Evolutionary conservation across 2,113 vertebrate species (phyloP).

Genomic region (Corvus cornix): DNA sequence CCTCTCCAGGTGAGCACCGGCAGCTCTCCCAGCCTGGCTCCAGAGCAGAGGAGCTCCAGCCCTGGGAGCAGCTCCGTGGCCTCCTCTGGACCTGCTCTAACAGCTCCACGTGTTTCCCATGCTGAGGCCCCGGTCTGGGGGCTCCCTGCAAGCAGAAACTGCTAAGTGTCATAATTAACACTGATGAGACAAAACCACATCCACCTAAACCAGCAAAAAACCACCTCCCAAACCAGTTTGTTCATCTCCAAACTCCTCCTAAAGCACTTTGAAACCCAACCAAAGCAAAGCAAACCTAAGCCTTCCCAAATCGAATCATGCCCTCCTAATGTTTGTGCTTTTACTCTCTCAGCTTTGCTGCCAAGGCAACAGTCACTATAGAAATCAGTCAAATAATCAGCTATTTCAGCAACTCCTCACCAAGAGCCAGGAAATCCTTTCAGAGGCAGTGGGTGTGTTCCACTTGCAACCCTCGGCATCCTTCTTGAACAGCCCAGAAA

Average conservation of each 20-base stretch:
- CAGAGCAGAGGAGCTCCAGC: not conserved
- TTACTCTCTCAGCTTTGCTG: not conserved
- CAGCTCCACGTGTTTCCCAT: fast-evolving
- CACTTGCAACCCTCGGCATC: not conserved
- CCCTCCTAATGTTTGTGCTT: not conserved
- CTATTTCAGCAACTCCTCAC: not conserved
- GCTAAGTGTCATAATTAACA: not conserved
- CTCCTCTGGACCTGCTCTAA: not conserved
- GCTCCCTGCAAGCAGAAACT: not conserved
- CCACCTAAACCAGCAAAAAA: not conserved
- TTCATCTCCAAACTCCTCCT: not conserved
- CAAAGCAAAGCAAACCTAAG: not conserved
- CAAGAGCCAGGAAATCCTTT: not conserved
- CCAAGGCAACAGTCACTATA: constrained; percentile 53
- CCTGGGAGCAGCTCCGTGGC: fast-evolving
- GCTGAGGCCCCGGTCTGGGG: not conserved
- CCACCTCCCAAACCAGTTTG: not conserved
- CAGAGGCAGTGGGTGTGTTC: not conserved
- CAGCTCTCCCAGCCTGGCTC: not conserved
- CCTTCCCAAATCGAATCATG: not conserved
- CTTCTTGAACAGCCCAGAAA: not conserved
- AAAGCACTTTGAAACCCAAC: not conserved
- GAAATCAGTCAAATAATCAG: constrained; percentile 1
- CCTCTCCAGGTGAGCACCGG: fast-evolving
- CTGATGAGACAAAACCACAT: not conserved